Base-by-base conservation (phyloP, 2,888 invertebrate species). In the Cacoxenus indagator region DNA sequence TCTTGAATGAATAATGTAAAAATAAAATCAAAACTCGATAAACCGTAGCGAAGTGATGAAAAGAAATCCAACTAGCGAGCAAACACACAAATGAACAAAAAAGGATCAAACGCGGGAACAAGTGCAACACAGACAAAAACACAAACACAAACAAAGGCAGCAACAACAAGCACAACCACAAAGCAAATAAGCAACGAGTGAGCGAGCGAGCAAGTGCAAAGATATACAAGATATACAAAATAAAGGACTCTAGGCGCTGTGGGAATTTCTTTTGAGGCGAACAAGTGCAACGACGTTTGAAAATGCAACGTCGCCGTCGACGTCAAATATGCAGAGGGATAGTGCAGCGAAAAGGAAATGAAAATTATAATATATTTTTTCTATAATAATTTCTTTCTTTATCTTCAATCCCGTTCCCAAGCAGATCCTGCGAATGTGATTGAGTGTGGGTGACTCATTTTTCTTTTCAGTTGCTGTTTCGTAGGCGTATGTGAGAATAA, bases 201-300 rank as follows among this genome's bases (percentile, higher is more conserved):
- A 62, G 55, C 66, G 43, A 78, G 69, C 70, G 43, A 75, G 79
- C 81, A 82, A 82, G 76, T 24, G 55, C 55, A 37, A 55, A n/a
- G n/a, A n/a, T n/a, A n/a, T n/a, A n/a, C n/a, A n/a, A n/a, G n/a
- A n/a, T n/a, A n/a, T n/a, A n/a, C n/a, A n/a, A n/a, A n/a, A n/a
- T n/a, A n/a, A 26, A 55, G 55, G 14, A 55, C 19, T 24, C 55
- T 24, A 26, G 19, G 24, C 8, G 17, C 31, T 59, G 31, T 19
- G 37, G 51, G 51, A 61, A 61, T 61, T 27, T 61, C 37, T 22
- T n/a, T 17, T 48, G 48, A 66, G 73, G 6, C 67, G 70, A 83
- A 82, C 80, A 80, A 80, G 83, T 80, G 80, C 84, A 83, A 76
- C 83, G 80, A 78, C 68, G 73, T 80, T 76, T 74, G 80, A 68